phyloP scores from a whole-genome alignment of 2,797 vertebrate species.

The Malurus splendens region DNA sequence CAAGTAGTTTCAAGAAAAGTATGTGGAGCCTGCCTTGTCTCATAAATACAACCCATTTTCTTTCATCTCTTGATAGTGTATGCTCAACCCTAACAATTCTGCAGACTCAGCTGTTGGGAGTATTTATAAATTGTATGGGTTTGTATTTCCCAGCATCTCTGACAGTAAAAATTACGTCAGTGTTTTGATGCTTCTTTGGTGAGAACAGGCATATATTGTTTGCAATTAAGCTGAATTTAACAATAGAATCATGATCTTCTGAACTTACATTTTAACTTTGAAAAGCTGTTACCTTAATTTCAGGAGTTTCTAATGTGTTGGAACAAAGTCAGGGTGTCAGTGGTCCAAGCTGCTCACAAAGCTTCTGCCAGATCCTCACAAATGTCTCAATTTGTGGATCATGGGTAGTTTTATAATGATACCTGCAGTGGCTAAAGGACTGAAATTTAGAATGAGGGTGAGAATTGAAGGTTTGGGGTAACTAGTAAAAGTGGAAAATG shows the following conservation, averaged over 20 bases:
- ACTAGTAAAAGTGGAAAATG: neutral
- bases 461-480: neutral
- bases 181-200: neutral
- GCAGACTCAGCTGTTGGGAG: neutral
- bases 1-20: constrained; percentile 2
- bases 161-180: neutral
- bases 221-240: neutral
- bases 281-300: neutral
- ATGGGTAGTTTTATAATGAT: rapidly evolving
- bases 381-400: neutral
- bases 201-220: neutral
- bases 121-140: neutral
- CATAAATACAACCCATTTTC: constrained; percentile 19
- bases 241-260: neutral
- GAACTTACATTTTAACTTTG: neutral
- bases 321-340: neutral
- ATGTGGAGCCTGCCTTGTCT: neutral
- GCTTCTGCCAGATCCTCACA: neutral
- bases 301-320: neutral
- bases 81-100: neutral
- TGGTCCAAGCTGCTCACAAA: rapidly evolving
- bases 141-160: neutral
- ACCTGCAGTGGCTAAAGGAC: neutral
- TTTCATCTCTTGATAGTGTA: neutral
- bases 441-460: neutral